Evolutionary conservation across 2,797 vertebrate genomes (phyloP).

Genomic region (Poecile montanus): DNA sequence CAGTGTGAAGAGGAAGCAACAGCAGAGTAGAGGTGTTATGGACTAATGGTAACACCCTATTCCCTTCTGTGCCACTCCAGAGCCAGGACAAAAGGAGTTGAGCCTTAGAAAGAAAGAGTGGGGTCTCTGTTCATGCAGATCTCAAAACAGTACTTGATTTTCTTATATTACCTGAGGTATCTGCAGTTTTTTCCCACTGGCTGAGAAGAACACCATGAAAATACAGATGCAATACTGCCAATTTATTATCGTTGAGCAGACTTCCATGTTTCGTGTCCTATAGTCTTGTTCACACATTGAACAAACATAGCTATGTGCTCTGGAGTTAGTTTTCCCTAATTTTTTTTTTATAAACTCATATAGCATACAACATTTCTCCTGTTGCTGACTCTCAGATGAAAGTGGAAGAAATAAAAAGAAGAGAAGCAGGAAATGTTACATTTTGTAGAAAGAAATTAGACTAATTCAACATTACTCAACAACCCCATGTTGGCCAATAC

Average conservation of each 20-base stretch:
- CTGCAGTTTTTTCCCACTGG: neutral
- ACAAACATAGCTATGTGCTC: neutral
- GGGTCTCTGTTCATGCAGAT: neutral
- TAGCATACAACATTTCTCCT: neutral
- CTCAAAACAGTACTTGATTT: neutral
- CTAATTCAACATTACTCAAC: neutral
- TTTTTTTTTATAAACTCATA: neutral
- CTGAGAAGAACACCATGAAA: neutral
- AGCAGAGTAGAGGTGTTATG: neutral
- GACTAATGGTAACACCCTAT: neutral
- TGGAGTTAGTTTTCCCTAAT: neutral
- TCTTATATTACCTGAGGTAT: neutral
- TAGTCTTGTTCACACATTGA: neutral
- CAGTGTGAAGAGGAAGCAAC: fast-evolving
- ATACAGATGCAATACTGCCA: neutral
- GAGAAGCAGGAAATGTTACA: neutral
- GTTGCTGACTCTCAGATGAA: neutral
- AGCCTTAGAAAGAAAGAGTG: neutral
- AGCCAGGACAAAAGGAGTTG: neutral
- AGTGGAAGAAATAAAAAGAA: neutral
- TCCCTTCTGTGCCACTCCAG: neutral
- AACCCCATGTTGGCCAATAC: neutral
- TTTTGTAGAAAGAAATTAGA: neutral
- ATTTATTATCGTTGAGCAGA: neutral
- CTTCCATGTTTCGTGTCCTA: neutral